phyloP scores from a whole-genome alignment of 1,140 invertebrate species.

The Glomeris maerens region DNA sequence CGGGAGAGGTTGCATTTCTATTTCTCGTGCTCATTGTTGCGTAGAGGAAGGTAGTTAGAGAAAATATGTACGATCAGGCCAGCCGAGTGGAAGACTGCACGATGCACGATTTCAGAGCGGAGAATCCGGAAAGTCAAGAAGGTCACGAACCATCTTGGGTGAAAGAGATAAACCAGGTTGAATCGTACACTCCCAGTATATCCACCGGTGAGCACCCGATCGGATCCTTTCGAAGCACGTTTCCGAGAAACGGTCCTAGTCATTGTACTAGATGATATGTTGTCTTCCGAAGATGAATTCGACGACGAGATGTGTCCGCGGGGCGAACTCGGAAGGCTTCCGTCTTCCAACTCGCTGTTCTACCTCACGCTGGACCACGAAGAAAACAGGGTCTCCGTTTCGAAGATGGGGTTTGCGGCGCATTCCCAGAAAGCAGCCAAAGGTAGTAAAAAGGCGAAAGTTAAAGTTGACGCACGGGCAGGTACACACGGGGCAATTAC shows the following conservation, averaged over 20 bases:
- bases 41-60: background rate
- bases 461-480: constrained; percentile 2
- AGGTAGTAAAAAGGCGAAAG: constrained; percentile 2
- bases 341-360: constrained; percentile 45
- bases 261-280: background rate
- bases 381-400: constrained; percentile 41
- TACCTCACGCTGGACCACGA: constrained; percentile 49
- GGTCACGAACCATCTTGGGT: constrained; percentile 54
- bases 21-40: background rate
- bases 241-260: background rate
- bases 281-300: background rate
- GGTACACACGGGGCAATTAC: too few relatives aligned
- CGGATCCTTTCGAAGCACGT: background rate
- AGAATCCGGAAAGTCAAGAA: constrained; percentile 29
- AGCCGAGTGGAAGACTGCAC: background rate
- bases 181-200: constrained; percentile 10
- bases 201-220: background rate
- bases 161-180: constrained; percentile 40
- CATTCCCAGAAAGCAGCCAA: too few relatives aligned
- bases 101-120: background rate
- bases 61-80: background rate
- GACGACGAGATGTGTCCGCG: background rate
- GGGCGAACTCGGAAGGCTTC: constrained; percentile 25
- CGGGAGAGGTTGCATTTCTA: constrained; percentile 21
- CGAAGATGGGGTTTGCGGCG: too few relatives aligned